Base-by-base conservation (phyloP, 2,888 invertebrate species). In the Protonemura montana region DNA sequence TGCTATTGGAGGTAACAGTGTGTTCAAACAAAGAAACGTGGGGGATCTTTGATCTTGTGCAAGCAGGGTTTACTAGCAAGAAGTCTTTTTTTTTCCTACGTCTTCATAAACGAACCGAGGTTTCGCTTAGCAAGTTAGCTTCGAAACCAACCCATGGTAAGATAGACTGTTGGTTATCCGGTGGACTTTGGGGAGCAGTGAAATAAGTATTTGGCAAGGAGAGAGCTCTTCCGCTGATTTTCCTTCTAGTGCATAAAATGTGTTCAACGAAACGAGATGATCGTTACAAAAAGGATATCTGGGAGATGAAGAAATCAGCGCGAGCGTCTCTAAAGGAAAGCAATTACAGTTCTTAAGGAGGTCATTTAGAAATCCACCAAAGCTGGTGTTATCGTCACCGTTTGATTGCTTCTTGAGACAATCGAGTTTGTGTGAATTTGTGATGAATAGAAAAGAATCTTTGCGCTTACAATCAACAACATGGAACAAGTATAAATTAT, bases 241-340 rank as follows among this genome's bases (percentile, higher is more conserved):
- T 59, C 21, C 59, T 59, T 59, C n/a, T 59, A 59, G 16, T 59
- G 59, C 59, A 59, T 59, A 21, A 59, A 59, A 59, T 59, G 59
- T 59, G 59, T 59, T 59, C 59, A 59, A 21, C 59, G 16, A 59
- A 59, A 59, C 59, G 59, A 59, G 21, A 59, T 7, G 59, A 59
- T 59, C 59, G 59, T 59, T 59, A 59, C 59, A 59, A 59, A 41
- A 59, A 59, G 59, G 59, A 59, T 59, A 59, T 59, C 59, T 21
- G 59, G 6, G 59, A 59, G 59, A 59, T 59, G 59, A 59, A 21
- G 59, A 21, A 59, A 59, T 21, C 16, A 59, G 21, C 35, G 35
- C 35, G 35, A 3, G 35, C 5, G 35, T 35, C 59, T 1, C 59
- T 21, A 21, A 59, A 3, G 21, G 59, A 13, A 59, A 59, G 59